phyloP scores from a whole-genome alignment of 2,113 vertebrate genomes.

The Nycticebus coucang region DNA sequence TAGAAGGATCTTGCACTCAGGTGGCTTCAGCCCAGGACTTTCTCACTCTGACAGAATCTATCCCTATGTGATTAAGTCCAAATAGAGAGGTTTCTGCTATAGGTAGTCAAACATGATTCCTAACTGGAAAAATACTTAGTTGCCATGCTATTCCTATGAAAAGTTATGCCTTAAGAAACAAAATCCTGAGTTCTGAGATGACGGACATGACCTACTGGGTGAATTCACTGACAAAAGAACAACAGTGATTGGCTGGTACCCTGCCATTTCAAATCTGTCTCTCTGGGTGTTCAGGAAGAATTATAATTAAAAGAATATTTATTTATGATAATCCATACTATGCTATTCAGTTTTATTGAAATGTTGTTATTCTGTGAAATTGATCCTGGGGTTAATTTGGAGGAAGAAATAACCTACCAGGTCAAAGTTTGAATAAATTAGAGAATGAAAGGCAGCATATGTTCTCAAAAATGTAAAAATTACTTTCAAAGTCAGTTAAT shows the following conservation, averaged over 20 bases:
- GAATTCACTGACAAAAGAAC: neutral
- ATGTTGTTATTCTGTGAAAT: conserved; percentile 41
- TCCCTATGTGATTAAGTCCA: neutral
- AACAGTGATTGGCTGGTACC: neutral
- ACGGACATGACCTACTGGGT: neutral
- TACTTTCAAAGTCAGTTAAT: conserved; percentile 82
- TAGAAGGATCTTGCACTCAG: neutral
- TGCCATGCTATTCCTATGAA: neutral
- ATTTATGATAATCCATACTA: neutral
- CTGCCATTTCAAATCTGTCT: neutral
- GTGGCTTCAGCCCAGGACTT: neutral
- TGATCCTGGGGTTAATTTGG: conserved; percentile 72
- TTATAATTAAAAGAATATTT: conserved; percentile 52
- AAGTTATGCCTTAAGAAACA: neutral
- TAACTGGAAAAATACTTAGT: neutral
- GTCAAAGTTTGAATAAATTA: conserved; percentile 82
- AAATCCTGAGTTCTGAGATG: neutral
- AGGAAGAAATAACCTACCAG: conserved; percentile 62
- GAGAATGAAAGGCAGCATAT: conserved; percentile 71
- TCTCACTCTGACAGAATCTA: neutral
- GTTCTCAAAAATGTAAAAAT: conserved; percentile 79
- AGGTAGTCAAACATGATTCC: neutral
- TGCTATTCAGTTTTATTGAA: conserved; percentile 53
- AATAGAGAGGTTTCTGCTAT: neutral
- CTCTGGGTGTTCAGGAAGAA: neutral